Base-by-base conservation (phyloP, 2,113 vertebrate genomes). In the Python bivittatus region DNA sequence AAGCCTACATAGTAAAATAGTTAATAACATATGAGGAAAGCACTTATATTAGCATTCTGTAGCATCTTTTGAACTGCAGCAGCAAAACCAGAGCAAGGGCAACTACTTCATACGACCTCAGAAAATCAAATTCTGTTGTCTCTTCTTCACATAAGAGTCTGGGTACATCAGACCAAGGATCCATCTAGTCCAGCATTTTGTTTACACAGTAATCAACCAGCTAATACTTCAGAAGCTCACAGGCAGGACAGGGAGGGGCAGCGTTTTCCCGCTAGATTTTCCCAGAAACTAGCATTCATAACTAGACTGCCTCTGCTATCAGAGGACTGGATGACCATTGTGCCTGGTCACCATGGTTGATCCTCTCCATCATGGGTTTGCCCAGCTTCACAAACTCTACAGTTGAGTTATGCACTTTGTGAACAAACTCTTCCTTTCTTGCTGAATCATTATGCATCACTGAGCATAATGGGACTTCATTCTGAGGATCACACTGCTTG, bases 1-100 rank as follows among this genome's bases (percentile, higher is more conserved):
- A 84, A 53, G 44, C 0, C 88, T 79, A 23, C 90, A 58, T 87
- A 85, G 29, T 60, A 96, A 93, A 87, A 93, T 87, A 89, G 64
- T n/a, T 42, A 93, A 87, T 86, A 90, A 68, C 79, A 57, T 3
- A 27, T 83, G 79, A 58, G n/a, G 29, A 84, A 91, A 91, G 83
- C 29, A 54, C 89, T 54, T 88, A 84, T 60, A n/a, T 60, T 83
- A 53, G 54, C 54, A 83, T 60, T 91, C 84, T 91, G 61, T 88
- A 88, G 53, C 29, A 17, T 38, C 5, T 89, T 68, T 25, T 85
- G 58, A 92, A n/a, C n/a, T 11, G 42, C 54, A 58, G 8, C 88
- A 25, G 27, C 9, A 60, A 93, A 38, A 42, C 27, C 72, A 48
- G 68, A 52, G 0, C 54, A 53, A 27, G 61, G n/a, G 52, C 38